Conservation (phyloP, 2,797 vertebrate genomes). For the Acanthornis magna region DNA sequence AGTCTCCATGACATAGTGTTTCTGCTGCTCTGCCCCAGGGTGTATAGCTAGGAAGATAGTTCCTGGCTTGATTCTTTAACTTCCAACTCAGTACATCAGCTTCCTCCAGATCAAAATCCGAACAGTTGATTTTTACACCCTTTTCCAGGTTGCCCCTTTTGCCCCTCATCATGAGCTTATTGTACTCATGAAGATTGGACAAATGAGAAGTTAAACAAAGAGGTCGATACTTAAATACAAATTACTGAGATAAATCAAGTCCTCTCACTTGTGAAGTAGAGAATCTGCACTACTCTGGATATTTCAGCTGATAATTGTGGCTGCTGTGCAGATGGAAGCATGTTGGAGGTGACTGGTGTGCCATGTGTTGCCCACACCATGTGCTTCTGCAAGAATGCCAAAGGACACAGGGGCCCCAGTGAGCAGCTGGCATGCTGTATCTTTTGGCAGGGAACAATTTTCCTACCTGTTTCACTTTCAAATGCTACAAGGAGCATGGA, state of each 20-base stretch:
- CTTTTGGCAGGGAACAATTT: background rate
- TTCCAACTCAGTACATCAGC: background rate
- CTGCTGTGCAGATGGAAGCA: background rate
- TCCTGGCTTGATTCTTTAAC: background rate
- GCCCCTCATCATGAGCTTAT: background rate
- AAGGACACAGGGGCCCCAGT: background rate
- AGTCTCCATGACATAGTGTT: fast-evolving
- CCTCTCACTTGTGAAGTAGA: background rate
- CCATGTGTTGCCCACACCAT: fast-evolving
- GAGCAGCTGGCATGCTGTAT: background rate
- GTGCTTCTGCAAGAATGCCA: background rate
- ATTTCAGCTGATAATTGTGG: background rate
- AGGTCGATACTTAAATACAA: background rate
- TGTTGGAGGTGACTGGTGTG: background rate
- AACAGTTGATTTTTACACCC: background rate
- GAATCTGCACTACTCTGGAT: background rate
- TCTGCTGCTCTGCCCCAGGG: background rate
- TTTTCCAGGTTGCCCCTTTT: background rate
- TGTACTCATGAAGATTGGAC: background rate
- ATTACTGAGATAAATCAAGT: background rate
- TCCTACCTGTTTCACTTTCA: background rate
- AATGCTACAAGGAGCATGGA: background rate
- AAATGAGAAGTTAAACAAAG: background rate
- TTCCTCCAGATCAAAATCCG: background rate
- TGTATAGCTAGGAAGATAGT: background rate